Evolutionary conservation across 2,888 invertebrate genomes (phyloP).

Genomic region (Trileptium ribeirensis): DNA sequence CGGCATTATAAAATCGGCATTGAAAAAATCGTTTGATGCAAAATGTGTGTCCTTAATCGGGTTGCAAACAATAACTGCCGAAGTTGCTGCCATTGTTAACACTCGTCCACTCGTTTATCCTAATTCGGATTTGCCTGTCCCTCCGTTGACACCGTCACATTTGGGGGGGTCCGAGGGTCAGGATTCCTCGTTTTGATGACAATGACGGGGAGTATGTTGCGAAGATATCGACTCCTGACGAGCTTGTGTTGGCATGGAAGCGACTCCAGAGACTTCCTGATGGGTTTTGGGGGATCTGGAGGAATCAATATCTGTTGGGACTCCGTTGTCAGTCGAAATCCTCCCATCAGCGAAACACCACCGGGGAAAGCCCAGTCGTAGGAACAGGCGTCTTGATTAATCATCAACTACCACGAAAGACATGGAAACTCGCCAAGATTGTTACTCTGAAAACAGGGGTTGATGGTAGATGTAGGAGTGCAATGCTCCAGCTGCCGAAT

Average conservation of each 20-base stretch:
- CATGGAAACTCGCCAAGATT: conserved; percentile 1
- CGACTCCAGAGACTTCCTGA: neutral
- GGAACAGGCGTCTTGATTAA: conserved; percentile 1
- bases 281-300: conserved; percentile 7
- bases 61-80: conserved; percentile 7
- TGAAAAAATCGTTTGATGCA: neutral
- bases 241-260: neutral
- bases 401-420: neutral
- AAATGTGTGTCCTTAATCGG: neutral
- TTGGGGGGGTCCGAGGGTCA: neutral
- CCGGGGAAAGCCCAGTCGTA: neutral
- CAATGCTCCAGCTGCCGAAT: neutral
- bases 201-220: neutral
- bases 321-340: neutral
- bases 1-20: neutral
- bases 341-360: neutral
- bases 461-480: neutral
- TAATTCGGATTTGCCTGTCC: neutral
- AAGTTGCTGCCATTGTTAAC: conserved; percentile 6
- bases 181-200: neutral
- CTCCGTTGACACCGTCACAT: neutral
- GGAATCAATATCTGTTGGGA: neutral
- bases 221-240: neutral
- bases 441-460: neutral
- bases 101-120: neutral